Base-by-base conservation (phyloP, 2,888 invertebrate species). In the Torymus texanus region DNA sequence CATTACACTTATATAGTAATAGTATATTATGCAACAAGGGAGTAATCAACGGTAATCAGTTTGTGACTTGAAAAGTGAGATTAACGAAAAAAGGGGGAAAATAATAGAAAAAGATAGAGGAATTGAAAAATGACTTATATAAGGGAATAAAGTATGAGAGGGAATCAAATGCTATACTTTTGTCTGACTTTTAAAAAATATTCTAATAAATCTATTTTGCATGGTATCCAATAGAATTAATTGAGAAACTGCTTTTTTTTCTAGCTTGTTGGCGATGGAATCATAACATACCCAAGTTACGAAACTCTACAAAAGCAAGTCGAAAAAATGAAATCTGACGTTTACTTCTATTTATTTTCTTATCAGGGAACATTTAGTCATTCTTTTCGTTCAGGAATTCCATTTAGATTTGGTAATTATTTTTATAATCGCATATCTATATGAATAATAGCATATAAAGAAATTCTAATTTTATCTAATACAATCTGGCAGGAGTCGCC, bases 311-410 rank as follows among this genome's bases (percentile, higher is more conserved):
- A 79, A 53, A 81, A 77, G 14, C 86, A 85, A 55, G 75, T 81
- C 2, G 29, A 72, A 14, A 16, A 71, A 3, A 87, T 84, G 85
- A 86, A 86, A 10, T 86, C 88, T 0, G 85, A 82, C 51, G 81
- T 73, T 10, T 89, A 85, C 24, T 85, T 88, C 24, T 88, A 86
- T 50, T n/a, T 81, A 3, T 87, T 89, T 53, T 53, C 80, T 0
- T 89, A 88, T 75, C 67, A 84, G 8, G 89, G 88, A 3, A 88
- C 87, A 0, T 88, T 86, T 14, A 83, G 84, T 2, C 4, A 3
- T 0, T 83, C 84, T 1, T 85, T 84, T 18, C 4, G 1, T 14
- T 63, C 70, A 14, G 82, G 78, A 12, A 50, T 58, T 4, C 75
- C 82, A 1, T 53, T 62, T 11, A 71, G 77, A 67, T 85, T 83